Percentiles rank a stretch among this genome's conserved stretches.
Evolutionary conservation across 2,113 vertebrate genomes (phyloP).

Genomic region (Pica pica): DNA sequence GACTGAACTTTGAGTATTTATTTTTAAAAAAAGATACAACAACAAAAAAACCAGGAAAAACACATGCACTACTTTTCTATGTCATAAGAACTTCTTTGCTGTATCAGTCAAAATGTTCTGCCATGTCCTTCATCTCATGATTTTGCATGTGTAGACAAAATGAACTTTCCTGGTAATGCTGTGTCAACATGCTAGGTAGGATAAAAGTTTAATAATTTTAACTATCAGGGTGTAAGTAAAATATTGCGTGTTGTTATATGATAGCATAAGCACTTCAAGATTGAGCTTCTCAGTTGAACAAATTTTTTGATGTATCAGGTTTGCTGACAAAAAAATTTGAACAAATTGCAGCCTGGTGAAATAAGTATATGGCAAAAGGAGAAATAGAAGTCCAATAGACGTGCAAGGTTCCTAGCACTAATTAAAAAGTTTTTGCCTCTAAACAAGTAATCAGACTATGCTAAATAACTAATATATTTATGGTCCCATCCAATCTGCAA

Average conservation of each 20-base stretch:
- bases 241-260: fast-evolving
- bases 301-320: not conserved
- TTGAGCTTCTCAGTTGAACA: not conserved
- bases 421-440: not conserved
- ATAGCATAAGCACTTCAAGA: not conserved
- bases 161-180: not conserved
- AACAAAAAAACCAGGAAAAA: not conserved
- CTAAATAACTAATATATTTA: not conserved
- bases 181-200: not conserved
- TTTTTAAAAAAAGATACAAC: not conserved
- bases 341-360: not conserved
- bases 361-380: not conserved
- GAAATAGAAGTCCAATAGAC: not conserved
- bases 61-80: not conserved
- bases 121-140: fast-evolving
- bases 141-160: not conserved
- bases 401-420: not conserved
- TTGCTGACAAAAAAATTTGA: not conserved
- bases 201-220: not conserved
- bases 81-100: not conserved
- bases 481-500: fast-evolving
- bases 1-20: not conserved
- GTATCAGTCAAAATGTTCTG: not conserved
- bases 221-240: not conserved
- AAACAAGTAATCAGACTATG: not conserved